Evolutionary conservation across 1,140 invertebrate genomes (phyloP), one percentile per base, ranked within the genome.

Genomic region (Chionoecetes opilio): DNA sequence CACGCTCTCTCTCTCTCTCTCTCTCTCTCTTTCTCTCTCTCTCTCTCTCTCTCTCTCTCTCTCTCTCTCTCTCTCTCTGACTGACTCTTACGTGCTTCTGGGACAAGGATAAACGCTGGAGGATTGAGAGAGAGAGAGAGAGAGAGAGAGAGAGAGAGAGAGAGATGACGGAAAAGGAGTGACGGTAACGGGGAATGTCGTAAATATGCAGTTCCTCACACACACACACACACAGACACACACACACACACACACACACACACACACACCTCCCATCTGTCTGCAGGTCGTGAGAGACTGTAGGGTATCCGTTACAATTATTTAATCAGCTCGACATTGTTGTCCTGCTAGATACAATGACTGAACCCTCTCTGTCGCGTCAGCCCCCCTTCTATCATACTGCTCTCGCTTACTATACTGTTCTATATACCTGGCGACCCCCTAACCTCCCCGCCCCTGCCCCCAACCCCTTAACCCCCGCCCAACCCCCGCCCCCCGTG

Each of bases 301-400:
- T 86, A 11, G n/a, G n/a, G 92, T 93, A 93, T 93, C 92, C 41
- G 35, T 93, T 93, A 93, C 92, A 93, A 93, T 93, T 85, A 93
- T 93, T 93, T 93, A 93, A 93, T 93, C 92, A 93, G 92, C 37
- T 86, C 82, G 92, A 93, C 92, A 93, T 93, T 93, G 92, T 93
- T 86, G 82, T 31, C 82, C 1, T n/a, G 32, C 3, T 35, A 34
- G 82, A 26, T 35, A 93, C 92, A 93, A 93, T 63, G 29, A 41
- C 9, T n/a, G n/a, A 29, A 31, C 82, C 11, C 86, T 5, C 89
- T 75, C 86, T 5, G 46, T 75, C 53, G 17, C 53, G 21, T 14
- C n/a, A 9, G n/a, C 89, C 89, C 63, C 41, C 8, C 5, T 17
- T 29, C 17, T 41, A 9, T 38, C 35, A n/a, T n/a, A 5, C 86